Evolutionary conservation across 2,797 vertebrate genomes (phyloP).

Genomic region (Thamnophis elegans): DNA sequence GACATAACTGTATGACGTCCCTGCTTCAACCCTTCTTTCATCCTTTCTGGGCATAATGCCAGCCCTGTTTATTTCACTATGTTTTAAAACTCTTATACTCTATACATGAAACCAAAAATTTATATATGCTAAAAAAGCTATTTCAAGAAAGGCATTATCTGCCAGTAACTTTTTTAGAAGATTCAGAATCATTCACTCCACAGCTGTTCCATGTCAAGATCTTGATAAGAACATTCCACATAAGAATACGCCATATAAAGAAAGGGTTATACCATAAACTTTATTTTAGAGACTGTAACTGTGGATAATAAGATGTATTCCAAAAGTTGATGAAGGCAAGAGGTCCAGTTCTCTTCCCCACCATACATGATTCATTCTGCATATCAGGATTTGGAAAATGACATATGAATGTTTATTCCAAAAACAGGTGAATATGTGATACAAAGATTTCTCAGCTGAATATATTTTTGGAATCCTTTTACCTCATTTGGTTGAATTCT

Average conservation of each 20-base stretch:
- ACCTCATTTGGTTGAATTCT: neutral
- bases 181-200: too few species aligned
- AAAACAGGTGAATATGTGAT: neutral
- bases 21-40: too few species aligned
- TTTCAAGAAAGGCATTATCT: too few species aligned
- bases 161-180: too few species aligned
- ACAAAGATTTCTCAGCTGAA: neutral
- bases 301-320: neutral
- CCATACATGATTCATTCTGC: neutral
- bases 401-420: neutral
- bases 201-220: too few species aligned
- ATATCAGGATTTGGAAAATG: neutral
- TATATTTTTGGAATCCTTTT: neutral
- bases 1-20: too few species aligned
- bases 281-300: neutral
- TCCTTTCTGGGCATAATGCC: too few species aligned
- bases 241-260: neutral
- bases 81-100: too few species aligned
- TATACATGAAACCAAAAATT: too few species aligned
- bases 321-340: neutral
- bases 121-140: too few species aligned
- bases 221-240: constrained; percentile 4
- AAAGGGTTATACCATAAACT: neutral
- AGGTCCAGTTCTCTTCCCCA: neutral
- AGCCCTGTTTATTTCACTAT: too few species aligned